phyloP scores from a whole-genome alignment of 2,888 invertebrate genomes.

The Nemurella pictetii region DNA sequence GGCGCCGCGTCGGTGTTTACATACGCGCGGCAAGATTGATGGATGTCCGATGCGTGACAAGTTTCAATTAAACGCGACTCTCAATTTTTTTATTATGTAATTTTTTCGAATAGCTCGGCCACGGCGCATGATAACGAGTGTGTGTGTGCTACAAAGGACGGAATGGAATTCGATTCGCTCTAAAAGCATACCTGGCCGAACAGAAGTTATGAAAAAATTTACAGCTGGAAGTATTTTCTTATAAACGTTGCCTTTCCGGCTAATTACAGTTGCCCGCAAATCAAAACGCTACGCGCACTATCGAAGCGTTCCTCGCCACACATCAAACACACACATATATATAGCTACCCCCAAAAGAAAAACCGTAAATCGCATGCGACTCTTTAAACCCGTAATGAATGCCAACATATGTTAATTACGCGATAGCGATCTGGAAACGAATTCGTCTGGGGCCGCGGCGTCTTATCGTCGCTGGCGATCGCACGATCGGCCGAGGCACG shows the following conservation, averaged over 20 bases:
- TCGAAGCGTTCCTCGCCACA: too few species aligned
- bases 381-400: not conserved
- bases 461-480: not conserved
- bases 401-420: not conserved
- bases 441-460: not conserved
- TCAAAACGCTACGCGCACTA: not conserved
- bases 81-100: not conserved
- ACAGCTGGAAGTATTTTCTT: not conserved
- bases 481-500: not conserved
- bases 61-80: conserved; percentile 4
- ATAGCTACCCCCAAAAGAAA: not conserved
- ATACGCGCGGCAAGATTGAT: not conserved
- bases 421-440: not conserved
- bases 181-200: not conserved
- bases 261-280: not conserved
- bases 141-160: not conserved
- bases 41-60: conserved; percentile 22
- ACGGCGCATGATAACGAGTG: not conserved
- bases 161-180: not conserved
- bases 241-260: too few species aligned
- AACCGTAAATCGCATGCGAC: not conserved
- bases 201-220: not conserved
- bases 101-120: not conserved
- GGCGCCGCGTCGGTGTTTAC: not conserved
- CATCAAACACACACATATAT: too few species aligned